A percentile compares a stretch with the other conserved stretches of the same genome.
phyloP scores from a whole-genome alignment of 2,888 invertebrate genomes.

The Nasonovia ribisnigri region DNA sequence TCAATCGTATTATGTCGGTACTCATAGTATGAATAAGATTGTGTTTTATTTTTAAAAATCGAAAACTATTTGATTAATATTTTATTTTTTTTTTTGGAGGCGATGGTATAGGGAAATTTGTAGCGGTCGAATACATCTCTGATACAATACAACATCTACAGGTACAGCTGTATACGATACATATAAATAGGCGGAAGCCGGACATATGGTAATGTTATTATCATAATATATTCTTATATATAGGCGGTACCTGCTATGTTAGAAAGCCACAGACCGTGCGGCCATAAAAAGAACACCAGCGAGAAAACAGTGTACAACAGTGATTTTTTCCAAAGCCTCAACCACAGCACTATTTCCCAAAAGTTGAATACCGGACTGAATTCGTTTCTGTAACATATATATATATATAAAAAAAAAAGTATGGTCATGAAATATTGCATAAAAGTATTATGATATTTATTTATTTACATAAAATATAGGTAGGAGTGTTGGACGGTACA shows the following conservation, averaged over 20 bases:
- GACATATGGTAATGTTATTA: background rate
- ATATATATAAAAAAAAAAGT: no score
- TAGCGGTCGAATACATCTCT: background rate
- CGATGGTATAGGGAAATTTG: background rate
- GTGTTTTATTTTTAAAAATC: background rate
- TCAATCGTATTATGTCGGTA: no score
- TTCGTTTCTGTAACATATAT: constrained; percentile 70
- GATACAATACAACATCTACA: background rate
- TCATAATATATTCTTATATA: background rate
- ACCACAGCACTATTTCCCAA: constrained; percentile 71
- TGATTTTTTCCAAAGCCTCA: constrained; percentile 71
- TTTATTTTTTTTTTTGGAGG: background rate
- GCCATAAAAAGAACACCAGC: constrained; percentile 71
- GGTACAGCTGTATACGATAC: background rate
- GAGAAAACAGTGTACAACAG: constrained; percentile 71
- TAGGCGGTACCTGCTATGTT: constrained; percentile 70
- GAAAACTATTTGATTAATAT: background rate
- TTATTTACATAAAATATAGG: background rate
- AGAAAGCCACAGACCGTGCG: constrained; percentile 72
- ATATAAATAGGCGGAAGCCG: background rate
- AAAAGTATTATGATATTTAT: background rate
- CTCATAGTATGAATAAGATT: background rate
- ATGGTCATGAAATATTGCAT: background rate
- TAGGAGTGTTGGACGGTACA: background rate
- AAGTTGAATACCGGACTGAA: constrained; percentile 71